A percentile compares a stretch with the other conserved stretches of the same genome.
Evolutionary conservation across 2,113 vertebrate species (phyloP).

Genomic region (Meriones unguiculatus): DNA sequence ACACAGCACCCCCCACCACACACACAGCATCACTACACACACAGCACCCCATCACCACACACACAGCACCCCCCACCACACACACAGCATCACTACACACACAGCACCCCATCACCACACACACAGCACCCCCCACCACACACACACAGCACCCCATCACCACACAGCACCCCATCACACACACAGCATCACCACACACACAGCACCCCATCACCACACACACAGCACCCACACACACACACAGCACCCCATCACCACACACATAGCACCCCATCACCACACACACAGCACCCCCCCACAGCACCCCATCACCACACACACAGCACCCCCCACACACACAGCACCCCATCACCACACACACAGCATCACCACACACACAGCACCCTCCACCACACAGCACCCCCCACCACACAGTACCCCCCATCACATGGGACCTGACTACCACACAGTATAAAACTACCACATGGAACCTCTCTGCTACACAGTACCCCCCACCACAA

Average conservation of each 20-base stretch:
- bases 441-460: not conserved
- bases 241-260: too few species aligned
- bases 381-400: not conserved
- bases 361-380: not conserved
- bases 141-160: too few species aligned
- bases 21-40: not conserved
- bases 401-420: not conserved
- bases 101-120: too few species aligned
- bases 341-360: not conserved
- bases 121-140: too few species aligned
- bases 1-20: not conserved
- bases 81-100: too few species aligned
- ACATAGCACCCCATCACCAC: not conserved
- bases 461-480: not conserved
- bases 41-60: not conserved
- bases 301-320: too few species aligned
- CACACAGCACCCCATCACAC: too few species aligned
- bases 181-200: too few species aligned
- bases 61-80: too few species aligned
- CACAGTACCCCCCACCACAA: not conserved
- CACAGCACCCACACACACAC: not conserved
- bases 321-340: not conserved
- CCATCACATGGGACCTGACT: not conserved
- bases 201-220: not conserved
- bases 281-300: not conserved